A percentile compares a stretch with the other conserved stretches of the same genome.
Conservation (phyloP, 2,888 invertebrate species). For the Panorpa germanica region DNA sequence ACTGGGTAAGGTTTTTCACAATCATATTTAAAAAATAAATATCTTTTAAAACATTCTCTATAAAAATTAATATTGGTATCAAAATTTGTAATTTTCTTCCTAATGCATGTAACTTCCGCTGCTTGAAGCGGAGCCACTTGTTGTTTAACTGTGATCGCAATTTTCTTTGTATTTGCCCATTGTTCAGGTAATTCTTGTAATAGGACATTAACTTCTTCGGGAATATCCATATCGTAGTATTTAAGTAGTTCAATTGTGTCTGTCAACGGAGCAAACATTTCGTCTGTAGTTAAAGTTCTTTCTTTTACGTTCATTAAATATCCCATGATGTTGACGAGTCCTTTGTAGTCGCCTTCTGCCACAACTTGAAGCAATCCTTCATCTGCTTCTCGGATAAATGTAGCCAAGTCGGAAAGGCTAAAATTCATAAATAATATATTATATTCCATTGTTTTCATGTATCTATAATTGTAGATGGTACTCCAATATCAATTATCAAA, state of each 20-base stretch:
- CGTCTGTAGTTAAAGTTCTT: slow-evolving; percentile 68
- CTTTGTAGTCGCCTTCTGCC: slow-evolving; percentile 75
- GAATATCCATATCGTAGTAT: slow-evolving; percentile 90
- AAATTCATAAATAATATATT: no score
- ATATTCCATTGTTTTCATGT: no score
- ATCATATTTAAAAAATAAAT: slow-evolving; percentile 54
- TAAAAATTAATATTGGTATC: slow-evolving; percentile 70
- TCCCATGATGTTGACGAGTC: slow-evolving; percentile 84
- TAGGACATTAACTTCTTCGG: slow-evolving; percentile 85
- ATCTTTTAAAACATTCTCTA: slow-evolving; percentile 72
- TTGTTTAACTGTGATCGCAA: slow-evolving; percentile 78
- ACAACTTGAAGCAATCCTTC: slow-evolving; percentile 67
- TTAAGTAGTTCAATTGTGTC: slow-evolving; percentile 85
- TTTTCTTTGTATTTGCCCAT: slow-evolving; percentile 88
- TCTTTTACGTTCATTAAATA: slow-evolving; percentile 86
- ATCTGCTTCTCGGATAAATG: slow-evolving; percentile 80
- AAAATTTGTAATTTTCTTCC: slow-evolving; percentile 70
- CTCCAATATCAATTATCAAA: no score
- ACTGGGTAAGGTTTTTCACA: slow-evolving; percentile 56
- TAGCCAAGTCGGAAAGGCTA: slow-evolving; percentile 65
- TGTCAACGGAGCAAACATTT: slow-evolving; percentile 88
- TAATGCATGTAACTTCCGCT: slow-evolving; percentile 77
- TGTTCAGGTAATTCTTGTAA: slow-evolving; percentile 86
- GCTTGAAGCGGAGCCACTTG: slow-evolving; percentile 91
- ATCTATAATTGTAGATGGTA: no score